Evolutionary conservation across 2,888 invertebrate species (phyloP), one percentile per base, ranked within the genome.

Genomic region (Unio pictorum): DNA sequence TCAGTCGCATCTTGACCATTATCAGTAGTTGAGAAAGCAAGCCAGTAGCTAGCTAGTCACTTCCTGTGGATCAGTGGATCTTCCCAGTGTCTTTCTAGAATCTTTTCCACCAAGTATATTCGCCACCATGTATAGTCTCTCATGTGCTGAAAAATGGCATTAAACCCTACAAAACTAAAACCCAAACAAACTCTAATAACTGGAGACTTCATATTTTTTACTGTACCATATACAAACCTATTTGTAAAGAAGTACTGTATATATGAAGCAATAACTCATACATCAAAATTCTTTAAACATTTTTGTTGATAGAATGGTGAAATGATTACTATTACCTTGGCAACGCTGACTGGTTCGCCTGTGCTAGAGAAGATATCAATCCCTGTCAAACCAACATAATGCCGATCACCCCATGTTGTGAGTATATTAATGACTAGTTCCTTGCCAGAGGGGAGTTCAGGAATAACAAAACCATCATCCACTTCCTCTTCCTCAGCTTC

Each of bases 301-400:
- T 11, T 45, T 15, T 45, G 55, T 20, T 23, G 8, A 55, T 1
- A 23, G 7, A 45, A 17, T 26, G 55, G n/a, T 45, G 8, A 15
- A 20, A 64, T 55, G 26, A 30, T 45, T 20, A 17, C n/a, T 18
- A 60, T 63, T 76, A 94, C 94, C 91, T 93, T 93, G 86, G 92
- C 91, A 70, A 94, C 91, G 64, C 88, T 84, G 2, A 93, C 92
- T 55, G 91, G 90, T 74, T 92, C 91, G 17, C 95, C 95, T 65
- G 91, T 90, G 23, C 91, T 90, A 74, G 93, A 93, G 86, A 94
- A 95, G 74, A 95, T 90, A 88, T 95, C 95, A 67, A 95, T 92
- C 4, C 95, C 95, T 86, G 95, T 95, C 68, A 95, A 89, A 0
- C 95, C 95, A 20, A 95, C 93, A 81, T 94, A 93, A 89, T 94